Percentiles rank a stretch among this genome's conserved stretches.
Evolutionary conservation across 2,797 vertebrate genomes (phyloP).

Genomic region (Crenichthys baileyi): DNA sequence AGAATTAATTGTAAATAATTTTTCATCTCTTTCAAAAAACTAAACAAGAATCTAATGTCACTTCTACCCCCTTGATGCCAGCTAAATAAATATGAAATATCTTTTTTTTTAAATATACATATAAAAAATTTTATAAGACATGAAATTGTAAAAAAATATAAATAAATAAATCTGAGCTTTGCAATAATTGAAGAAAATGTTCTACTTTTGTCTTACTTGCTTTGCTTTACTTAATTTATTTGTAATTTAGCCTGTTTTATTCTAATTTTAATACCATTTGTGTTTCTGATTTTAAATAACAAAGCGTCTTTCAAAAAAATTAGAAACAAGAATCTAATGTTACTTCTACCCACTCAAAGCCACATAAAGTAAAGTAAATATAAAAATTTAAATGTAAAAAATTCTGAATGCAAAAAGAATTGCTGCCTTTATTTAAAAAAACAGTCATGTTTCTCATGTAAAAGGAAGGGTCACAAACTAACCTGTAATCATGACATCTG

Average conservation of each 20-base stretch:
- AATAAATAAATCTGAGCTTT: background rate
- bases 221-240: background rate
- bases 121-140: background rate
- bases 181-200: background rate
- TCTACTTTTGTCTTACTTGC: background rate
- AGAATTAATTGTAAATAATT: background rate
- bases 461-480: background rate
- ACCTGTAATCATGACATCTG: background rate
- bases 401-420: background rate
- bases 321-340: background rate
- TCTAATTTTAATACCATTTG: background rate
- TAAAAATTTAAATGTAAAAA: background rate
- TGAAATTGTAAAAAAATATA: background rate
- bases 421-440: background rate
- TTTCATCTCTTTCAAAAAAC: background rate
- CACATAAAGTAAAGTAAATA: background rate
- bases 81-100: too few species aligned
- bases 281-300: background rate
- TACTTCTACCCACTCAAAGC: background rate
- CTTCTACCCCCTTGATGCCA: background rate
- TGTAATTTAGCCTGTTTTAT: background rate
- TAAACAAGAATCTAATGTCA: background rate
- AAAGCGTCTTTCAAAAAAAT: background rate
- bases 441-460: background rate
- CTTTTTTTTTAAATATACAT: background rate